Evolutionary conservation across 2,888 invertebrate species (phyloP), one percentile per base, ranked within the genome.

Genomic region (Yponomeuta evonymella): DNA sequence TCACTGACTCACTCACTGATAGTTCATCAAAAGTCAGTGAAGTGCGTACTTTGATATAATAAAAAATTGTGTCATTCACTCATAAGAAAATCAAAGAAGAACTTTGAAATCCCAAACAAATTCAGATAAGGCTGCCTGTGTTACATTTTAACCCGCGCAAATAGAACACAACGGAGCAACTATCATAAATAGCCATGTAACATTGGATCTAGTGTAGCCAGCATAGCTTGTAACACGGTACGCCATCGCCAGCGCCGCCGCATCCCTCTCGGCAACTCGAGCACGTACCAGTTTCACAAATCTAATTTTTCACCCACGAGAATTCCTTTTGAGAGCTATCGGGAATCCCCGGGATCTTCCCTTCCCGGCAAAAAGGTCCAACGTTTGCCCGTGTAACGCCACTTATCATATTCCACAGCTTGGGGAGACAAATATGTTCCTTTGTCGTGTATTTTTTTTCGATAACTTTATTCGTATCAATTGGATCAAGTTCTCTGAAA

Each of bases 221-320:
- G 51, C 51, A 58, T 58, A 58, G 5, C 51, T 58, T 58, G 15
- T 58, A 58, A 58, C 51, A 58, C 65, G 65, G n/a, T 65, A 65
- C 65, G 65, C 65, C 30, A 65, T 12, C 29, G 11, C 67, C 36
- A 9, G 30, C 8, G 33, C 43, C 8, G 33, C 43, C 67, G 10
- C 64, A 30, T 23, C 23, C 15, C 36, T 69, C 70, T 70, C 43
- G 48, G 48, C 72, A 69, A 76, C 73, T 74, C 75, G 78, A 76
- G 82, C 89, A 88, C 89, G 88, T 88, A 81, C 84, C 82, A 84
- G 85, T 87, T 86, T 84, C 86, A 79, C 85, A 90, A 90, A 90
- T 90, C 88, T 87, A 89, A 89, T 91, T 90, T 88, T 84, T 85
- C 83, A 69, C 81, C 74, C 73, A 79, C 75, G 76, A 79, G 82